Percentiles rank a stretch among this genome's conserved stretches.
phyloP scores from a whole-genome alignment of 23 tunicate genomes.

The Halocynthia aurantium region DNA sequence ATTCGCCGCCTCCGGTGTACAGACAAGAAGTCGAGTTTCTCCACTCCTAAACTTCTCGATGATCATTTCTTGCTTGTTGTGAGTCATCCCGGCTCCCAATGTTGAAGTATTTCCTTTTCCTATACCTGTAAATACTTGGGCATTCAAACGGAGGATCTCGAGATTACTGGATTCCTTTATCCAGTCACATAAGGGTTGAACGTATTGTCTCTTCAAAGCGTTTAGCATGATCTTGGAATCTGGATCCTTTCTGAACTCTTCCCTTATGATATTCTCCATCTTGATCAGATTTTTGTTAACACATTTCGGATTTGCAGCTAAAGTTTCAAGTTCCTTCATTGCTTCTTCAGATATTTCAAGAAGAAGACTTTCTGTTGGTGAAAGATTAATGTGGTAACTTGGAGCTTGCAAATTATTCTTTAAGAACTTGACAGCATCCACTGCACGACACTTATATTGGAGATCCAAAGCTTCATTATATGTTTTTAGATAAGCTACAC shows the following conservation, averaged over 20 bases:
- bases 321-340: constrained; percentile 1
- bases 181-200: constrained; percentile 17
- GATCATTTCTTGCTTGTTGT: constrained; percentile 22
- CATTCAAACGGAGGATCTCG: not conserved
- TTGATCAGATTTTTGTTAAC: constrained; percentile 20
- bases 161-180: constrained; percentile 1
- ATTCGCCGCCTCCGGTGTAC: constrained; percentile 45
- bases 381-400: not conserved
- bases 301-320: constrained; percentile 10
- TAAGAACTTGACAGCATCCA: constrained; percentile 6
- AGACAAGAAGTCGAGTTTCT: constrained; percentile 23
- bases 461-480: constrained; percentile 18
- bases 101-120: constrained; percentile 5
- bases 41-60: constrained; percentile 30
- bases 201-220: constrained; percentile 19
- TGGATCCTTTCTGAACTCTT: constrained; percentile 9
- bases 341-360: not conserved
- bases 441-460: not conserved
- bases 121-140: constrained; percentile 28
- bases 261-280: constrained; percentile 15
- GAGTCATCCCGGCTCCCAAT: constrained; percentile 12
- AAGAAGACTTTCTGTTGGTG: not conserved
- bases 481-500: not conserved
- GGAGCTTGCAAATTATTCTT: not conserved
- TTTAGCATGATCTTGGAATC: constrained; percentile 40